phyloP scores from a whole-genome alignment of 2,113 vertebrate genomes.

The Dryoscopus gambensis region DNA sequence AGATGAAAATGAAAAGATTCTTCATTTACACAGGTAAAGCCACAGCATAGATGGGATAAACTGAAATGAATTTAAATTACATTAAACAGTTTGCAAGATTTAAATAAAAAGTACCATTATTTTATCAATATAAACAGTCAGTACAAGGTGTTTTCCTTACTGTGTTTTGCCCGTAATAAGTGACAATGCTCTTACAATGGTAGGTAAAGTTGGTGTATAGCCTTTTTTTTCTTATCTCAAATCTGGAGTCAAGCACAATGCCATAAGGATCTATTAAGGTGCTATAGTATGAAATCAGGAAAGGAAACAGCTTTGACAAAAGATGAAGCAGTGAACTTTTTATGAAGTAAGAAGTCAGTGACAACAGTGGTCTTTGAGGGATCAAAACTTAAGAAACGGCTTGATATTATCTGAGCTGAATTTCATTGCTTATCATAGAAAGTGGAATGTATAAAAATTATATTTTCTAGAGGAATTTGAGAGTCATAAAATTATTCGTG shows the following conservation, averaged over 20 bases:
- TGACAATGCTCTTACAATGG: not conserved
- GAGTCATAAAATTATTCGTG: not conserved
- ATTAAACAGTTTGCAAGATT: not conserved
- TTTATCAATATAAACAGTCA: not conserved
- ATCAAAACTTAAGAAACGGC: not conserved
- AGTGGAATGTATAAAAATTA: not conserved
- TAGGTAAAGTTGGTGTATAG: not conserved
- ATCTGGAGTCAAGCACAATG: not conserved
- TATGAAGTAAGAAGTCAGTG: not conserved
- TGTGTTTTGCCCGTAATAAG: not conserved
- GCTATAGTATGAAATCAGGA: not conserved
- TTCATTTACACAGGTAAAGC: not conserved
- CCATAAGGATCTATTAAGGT: not conserved
- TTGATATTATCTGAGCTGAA: not conserved
- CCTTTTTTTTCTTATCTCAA: not conserved
- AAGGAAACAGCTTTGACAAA: not conserved
- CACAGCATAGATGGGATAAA: not conserved
- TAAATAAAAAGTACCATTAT: not conserved
- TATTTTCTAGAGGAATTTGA: not conserved
- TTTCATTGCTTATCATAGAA: not conserved
- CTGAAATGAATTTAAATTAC: not conserved
- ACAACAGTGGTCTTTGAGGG: not conserved
- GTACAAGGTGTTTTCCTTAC: not conserved
- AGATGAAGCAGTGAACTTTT: not conserved
- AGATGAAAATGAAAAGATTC: not conserved